phyloP scores from a whole-genome alignment of 2,797 vertebrate species.

The Eleutherodactylus coqui region DNA sequence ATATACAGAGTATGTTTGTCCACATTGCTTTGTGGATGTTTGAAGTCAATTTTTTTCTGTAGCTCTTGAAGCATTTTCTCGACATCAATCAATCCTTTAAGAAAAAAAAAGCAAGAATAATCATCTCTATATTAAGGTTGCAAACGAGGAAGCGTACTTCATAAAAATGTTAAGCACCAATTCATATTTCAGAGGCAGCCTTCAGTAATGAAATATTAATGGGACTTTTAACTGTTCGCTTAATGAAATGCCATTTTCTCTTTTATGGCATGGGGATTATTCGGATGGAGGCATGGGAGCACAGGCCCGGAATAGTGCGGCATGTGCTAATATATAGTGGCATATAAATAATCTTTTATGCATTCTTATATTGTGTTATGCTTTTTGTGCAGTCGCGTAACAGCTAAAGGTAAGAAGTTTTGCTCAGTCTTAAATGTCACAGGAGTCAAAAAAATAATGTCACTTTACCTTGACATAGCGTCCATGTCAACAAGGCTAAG shows the following conservation, averaged over 20 bases:
- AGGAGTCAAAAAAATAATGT: conserved; percentile 8
- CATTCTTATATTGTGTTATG: neutral
- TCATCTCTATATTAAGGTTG: conserved; percentile 58
- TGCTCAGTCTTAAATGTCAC: conserved; percentile 1
- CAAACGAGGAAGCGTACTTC: conserved; percentile 58
- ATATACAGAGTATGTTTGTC: conserved; percentile 5
- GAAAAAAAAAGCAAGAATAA: conserved; percentile 28
- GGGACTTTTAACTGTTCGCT: conserved; percentile 57
- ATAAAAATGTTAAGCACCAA: conserved; percentile 62
- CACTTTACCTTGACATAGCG: no score
- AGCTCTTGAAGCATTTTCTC: conserved; percentile 31
- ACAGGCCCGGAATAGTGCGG: neutral
- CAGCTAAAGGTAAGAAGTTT: neutral
- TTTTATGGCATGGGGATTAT: conserved; percentile 43
- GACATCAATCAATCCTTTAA: conserved; percentile 22
- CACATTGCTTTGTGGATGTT: neutral
- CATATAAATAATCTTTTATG: conserved; percentile 49
- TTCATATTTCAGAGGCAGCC: conserved; percentile 62
- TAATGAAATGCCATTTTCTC: conserved; percentile 60
- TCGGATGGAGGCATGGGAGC: neutral
- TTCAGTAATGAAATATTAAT: conserved; percentile 64
- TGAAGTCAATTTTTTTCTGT: conserved; percentile 32
- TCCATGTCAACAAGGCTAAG: neutral
- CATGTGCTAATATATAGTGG: conserved; percentile 40
- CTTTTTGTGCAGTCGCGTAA: neutral